Evolutionary conservation across 2,113 vertebrate species (phyloP), one percentile per base, ranked within the genome.

Genomic region (Oreocharis arfaki): DNA sequence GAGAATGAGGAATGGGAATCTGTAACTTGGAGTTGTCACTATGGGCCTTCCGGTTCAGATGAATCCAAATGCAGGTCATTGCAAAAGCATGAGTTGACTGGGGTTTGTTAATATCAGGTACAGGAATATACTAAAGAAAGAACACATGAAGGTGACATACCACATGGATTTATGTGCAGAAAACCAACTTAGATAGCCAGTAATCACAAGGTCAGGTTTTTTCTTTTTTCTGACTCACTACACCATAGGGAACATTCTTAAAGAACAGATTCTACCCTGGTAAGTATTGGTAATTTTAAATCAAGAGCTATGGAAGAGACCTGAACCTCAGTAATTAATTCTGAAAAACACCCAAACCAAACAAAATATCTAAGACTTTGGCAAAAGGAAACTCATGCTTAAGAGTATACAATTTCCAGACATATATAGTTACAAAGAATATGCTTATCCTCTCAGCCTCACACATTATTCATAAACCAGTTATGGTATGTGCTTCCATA

Each of bases 61-160:
- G 99, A 96, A 99, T 99, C 99, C 99, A 99, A 96, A 99, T 99
- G 97, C 99, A 99, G 84, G 99, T 99, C 99, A 99, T 99, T 41
- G 99, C 99, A 94, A 99, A 99, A 56, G 99, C 98, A 60, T 99
- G 99, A 32, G 99, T 99, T 32, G 99, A 99, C 97, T 99, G 99
- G 7, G 99, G 99, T 88, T 99, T 99, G 98, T 99, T 99, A 93
- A 99, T 99, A 97, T 99, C 99, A 42, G 99, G 99, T 78, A 99
- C 99, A 33, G 99, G 99, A 94, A 99, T 99, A 90, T 98, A 99
- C 99, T 99, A 41, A 70, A 74, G 90, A 97, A 95, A 92, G 17
- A 97, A 90, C 26, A 92, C 4, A 92, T 0, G 5, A 84, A 65
- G 21, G 67, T 60, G 50, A 85, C 41, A 41, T 18, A 69, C 3